Conservation (phyloP, 2,113 vertebrate genomes). For the Varanus salvator region DNA sequence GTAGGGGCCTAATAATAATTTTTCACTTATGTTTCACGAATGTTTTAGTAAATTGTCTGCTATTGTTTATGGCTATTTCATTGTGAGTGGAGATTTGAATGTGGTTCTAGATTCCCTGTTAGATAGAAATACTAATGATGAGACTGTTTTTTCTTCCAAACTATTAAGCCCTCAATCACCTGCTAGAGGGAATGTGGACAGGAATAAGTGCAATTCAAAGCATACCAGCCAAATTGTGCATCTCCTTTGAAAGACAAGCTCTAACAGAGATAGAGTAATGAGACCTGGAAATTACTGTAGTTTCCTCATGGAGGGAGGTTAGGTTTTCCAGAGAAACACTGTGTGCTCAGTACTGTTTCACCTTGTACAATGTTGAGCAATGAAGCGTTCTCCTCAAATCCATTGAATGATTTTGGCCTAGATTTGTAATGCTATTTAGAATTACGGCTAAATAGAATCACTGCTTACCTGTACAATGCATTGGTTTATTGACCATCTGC, state of each 20-base stretch:
- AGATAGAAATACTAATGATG: no score
- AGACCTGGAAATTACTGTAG: constrained; percentile 1
- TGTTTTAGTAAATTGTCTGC: no score
- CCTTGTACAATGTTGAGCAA: background rate
- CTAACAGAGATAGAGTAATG: background rate
- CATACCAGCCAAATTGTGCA: no score
- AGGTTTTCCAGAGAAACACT: constrained; percentile 3
- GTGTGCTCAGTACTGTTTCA: background rate
- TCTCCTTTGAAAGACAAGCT: background rate
- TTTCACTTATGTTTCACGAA: no score
- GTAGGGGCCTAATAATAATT: no score
- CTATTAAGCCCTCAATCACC: background rate
- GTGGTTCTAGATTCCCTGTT: no score
- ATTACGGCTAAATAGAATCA: constrained; percentile 41
- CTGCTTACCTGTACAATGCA: constrained; percentile 25
- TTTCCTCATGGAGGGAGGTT: background rate
- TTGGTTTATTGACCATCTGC: constrained; percentile 43
- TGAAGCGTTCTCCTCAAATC: constrained; percentile 32
- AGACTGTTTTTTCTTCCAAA: background rate
- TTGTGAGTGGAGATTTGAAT: no score
- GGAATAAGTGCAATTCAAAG: background rate
- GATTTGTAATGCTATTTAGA: constrained; percentile 32
- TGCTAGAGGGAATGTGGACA: background rate
- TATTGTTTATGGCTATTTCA: no score
- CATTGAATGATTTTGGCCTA: constrained; percentile 14